Conservation (phyloP, 2,888 invertebrate species). For the Synanthedon vespiformis region DNA sequence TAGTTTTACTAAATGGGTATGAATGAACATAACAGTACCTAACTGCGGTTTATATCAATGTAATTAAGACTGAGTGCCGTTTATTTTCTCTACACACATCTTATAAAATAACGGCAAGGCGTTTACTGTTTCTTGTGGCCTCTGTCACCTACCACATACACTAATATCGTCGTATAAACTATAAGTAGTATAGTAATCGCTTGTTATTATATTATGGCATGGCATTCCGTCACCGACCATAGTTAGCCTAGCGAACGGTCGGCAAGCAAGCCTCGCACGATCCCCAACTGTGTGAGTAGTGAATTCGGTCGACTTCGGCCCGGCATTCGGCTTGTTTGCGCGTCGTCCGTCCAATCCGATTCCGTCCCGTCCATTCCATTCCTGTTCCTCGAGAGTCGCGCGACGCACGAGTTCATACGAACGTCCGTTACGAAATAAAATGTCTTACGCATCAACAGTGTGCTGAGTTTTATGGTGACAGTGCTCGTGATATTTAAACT, state of each 20-base stretch:
- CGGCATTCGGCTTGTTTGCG: slow-evolving; percentile 7
- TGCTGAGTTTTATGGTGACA: slow-evolving; percentile 43
- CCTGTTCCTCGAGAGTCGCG: slow-evolving; percentile 44
- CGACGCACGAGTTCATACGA: slow-evolving; percentile 40
- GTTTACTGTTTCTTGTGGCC: not conserved
- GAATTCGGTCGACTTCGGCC: not conserved
- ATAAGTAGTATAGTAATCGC: slow-evolving; percentile 1
- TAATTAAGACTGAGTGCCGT: not conserved
- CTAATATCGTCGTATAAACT: not conserved
- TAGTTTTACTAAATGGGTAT: no score
- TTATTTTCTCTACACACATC: not conserved
- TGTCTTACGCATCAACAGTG: slow-evolving; percentile 50
- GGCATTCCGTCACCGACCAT: slow-evolving; percentile 26
- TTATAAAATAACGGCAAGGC: not conserved
- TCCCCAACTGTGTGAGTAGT: slow-evolving; percentile 9
- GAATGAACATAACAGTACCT: no score
- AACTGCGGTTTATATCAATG: no score
- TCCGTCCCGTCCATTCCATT: slow-evolving; percentile 14
- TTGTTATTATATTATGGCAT: slow-evolving; percentile 6
- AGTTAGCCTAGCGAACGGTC: slow-evolving; percentile 13
- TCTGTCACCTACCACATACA: not conserved
- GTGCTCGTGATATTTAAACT: slow-evolving; percentile 35
- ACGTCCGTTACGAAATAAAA: slow-evolving; percentile 39
- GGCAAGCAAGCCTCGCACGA: slow-evolving; percentile 2
- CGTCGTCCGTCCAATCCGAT: slow-evolving; percentile 10